Percentiles rank a stretch among this genome's conserved stretches.
Conservation (phyloP, 2,888 invertebrate species). For the Temnothorax rugatulus region DNA sequence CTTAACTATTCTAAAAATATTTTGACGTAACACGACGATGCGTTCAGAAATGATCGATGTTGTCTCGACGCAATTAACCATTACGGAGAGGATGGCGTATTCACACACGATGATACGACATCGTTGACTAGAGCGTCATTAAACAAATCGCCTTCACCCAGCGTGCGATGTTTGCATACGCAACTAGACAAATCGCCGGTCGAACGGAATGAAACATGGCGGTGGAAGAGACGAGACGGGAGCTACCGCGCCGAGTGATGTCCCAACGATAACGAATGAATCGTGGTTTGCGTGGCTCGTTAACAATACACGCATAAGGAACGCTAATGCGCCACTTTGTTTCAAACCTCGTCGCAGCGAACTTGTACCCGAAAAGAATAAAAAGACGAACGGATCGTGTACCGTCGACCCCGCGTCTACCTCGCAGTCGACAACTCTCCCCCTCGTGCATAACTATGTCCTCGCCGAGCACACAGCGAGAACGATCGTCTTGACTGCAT, state of each 20-base stretch:
- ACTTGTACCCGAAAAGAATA: conserved; percentile 48
- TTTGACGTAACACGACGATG: not conserved
- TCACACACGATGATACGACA: conserved; percentile 34
- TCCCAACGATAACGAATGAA: conserved; percentile 73
- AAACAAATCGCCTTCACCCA: conserved; percentile 47
- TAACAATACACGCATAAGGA: conserved; percentile 75
- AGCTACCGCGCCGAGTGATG: conserved; percentile 74
- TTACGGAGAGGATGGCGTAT: conserved; percentile 34
- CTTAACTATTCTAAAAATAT: not conserved
- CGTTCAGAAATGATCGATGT: conserved; percentile 27
- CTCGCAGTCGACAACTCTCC: conserved; percentile 1
- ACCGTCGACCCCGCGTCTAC: not conserved
- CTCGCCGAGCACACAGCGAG: not conserved
- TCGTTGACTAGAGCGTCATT: conserved; percentile 42
- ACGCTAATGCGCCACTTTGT: conserved; percentile 76
- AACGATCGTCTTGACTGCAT: conserved; percentile 61
- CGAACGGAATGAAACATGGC: conserved; percentile 69
- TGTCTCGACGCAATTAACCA: conserved; percentile 21
- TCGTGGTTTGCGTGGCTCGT: conserved; percentile 76
- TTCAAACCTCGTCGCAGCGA: conserved; percentile 71
- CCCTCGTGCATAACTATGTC: conserved; percentile 8
- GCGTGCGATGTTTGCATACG: conserved; percentile 48
- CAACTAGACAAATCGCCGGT: conserved; percentile 72
- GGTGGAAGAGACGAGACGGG: conserved; percentile 70
- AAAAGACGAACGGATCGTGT: conserved; percentile 64